phyloP scores from a whole-genome alignment of 2,113 vertebrate species.

The Chloropsis cyanopogon region DNA sequence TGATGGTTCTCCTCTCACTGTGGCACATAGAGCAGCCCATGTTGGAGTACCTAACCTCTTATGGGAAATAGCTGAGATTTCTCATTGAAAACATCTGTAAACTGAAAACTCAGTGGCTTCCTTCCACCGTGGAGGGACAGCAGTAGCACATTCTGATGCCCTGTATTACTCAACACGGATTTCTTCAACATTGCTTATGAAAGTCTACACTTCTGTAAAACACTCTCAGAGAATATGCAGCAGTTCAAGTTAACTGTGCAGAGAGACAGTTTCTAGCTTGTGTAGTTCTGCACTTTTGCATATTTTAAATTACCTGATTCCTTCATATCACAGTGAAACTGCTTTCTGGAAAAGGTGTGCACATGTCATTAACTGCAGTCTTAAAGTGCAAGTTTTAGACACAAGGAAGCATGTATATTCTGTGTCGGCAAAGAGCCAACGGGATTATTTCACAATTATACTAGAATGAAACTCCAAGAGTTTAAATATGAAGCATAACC shows the following conservation, averaged over 20 bases:
- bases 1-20: fast-evolving
- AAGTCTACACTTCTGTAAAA: neutral
- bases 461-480: neutral
- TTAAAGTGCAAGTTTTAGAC: neutral
- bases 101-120: neutral
- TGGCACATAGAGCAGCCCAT: neutral
- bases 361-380: neutral
- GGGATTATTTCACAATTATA: neutral
- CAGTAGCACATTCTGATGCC: neutral
- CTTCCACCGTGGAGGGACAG: neutral
- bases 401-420: neutral
- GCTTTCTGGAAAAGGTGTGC: neutral
- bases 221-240: neutral
- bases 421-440: neutral
- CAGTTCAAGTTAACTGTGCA: neutral
- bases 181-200: neutral
- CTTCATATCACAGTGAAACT: neutral
- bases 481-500: neutral
- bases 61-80: neutral
- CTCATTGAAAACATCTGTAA: neutral
- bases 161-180: neutral
- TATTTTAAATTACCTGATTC: neutral
- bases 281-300: neutral
- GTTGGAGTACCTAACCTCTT: neutral
- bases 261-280: neutral